Percentiles rank a stretch among this genome's conserved stretches.
phyloP scores from a whole-genome alignment of 2,113 vertebrate species.

The Grallaria varia region DNA sequence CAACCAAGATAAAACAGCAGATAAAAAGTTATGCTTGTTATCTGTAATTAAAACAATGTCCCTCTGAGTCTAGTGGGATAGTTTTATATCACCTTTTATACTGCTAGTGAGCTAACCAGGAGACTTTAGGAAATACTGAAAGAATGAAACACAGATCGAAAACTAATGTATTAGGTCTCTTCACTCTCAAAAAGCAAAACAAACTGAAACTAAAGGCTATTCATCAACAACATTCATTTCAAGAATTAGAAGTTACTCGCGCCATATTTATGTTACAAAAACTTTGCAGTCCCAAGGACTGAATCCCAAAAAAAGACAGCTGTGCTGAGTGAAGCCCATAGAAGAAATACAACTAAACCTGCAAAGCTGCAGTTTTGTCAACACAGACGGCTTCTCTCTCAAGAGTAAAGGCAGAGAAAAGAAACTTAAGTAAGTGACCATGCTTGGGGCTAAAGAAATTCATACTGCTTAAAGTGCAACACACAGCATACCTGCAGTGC shows the following conservation, averaged over 20 bases:
- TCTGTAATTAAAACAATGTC: constrained; percentile 18
- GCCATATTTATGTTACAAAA: neutral
- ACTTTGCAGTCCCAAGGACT: neutral
- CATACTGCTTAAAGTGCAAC: neutral
- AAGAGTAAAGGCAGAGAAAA: neutral
- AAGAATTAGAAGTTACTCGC: neutral
- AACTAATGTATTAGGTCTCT: neutral
- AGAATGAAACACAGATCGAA: neutral
- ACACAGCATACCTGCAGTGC: neutral
- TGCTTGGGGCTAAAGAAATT: neutral
- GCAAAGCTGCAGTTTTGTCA: neutral
- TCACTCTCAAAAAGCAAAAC: neutral
- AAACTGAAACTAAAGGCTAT: neutral
- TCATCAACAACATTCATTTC: neutral
- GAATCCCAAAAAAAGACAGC: neutral
- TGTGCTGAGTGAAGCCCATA: neutral
- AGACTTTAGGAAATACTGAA: neutral
- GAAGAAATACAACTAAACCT: neutral
- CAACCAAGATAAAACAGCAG: neutral
- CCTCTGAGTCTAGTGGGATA: neutral
- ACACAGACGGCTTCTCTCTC: neutral
- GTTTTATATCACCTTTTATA: neutral
- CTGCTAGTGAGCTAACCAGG: neutral
- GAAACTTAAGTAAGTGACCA: neutral
- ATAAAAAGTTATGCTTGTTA: neutral